Conservation (phyloP, 1,140 invertebrate genomes). For the Polypedilum vanderplanki region DNA sequence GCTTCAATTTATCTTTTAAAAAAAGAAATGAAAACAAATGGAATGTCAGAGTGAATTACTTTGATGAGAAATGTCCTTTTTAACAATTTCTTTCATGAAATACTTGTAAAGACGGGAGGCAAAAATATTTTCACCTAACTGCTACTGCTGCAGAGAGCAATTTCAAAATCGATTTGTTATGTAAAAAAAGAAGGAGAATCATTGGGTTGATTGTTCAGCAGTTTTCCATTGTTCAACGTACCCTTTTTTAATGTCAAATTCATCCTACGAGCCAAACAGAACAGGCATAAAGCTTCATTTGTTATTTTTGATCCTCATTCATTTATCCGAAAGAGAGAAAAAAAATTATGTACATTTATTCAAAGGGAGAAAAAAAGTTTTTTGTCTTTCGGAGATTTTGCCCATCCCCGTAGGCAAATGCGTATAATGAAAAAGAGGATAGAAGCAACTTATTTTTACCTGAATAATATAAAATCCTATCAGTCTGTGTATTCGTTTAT, state of each 20-base stretch:
- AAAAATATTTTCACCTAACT: background rate
- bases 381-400: too few relatives aligned
- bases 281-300: background rate
- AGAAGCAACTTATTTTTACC: too few relatives aligned
- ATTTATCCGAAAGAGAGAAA: background rate
- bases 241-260: slow-evolving; percentile 13
- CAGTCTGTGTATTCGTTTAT: too few relatives aligned
- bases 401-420: too few relatives aligned
- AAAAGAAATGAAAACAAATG: background rate
- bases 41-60: background rate
- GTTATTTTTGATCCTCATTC: slow-evolving; percentile 5
- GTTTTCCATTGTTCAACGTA: background rate
- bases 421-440: too few relatives aligned
- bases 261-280: background rate
- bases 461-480: too few relatives aligned
- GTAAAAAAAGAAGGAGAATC: background rate
- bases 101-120: background rate
- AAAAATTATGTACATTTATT: background rate
- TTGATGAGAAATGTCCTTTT: slow-evolving; percentile 13
- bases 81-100: background rate
- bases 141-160: background rate
- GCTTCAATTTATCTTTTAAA: background rate
- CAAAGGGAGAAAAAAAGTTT: background rate
- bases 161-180: background rate
- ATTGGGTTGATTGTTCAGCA: too few relatives aligned